Base-by-base conservation (phyloP, 2,888 invertebrate genomes). In the Ophion costatus region DNA sequence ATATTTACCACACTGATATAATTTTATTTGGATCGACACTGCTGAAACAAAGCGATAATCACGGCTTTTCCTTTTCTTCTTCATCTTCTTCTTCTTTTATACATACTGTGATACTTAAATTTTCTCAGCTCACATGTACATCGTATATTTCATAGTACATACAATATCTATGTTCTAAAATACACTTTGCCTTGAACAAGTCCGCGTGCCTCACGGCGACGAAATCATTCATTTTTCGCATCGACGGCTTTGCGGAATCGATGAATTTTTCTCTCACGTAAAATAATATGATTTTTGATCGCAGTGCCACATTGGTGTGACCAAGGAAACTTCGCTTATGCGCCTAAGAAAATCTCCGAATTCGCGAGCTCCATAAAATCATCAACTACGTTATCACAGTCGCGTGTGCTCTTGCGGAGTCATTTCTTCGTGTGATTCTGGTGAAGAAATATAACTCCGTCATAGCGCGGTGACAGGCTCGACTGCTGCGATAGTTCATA, bases 21-120 rank as follows among this genome's bases (percentile, higher is more conserved):
- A 84, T 83, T 90, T 90, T 91, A 90, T 90, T 90, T 90, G 86
- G 88, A 90, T 89, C 71, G 80, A 85, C 89, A 90, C 88, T 87
- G 89, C 87, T 88, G 88, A 88, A 90, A 91, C 89, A 91, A 90
- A 86, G 89, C 83, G 85, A 90, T 17, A 51, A 90, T 88, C 88
- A 89, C 89, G 88, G 80, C 87, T 84, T 89, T 89, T 83, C 75
- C 82, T 57, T 77, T 80, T 61, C 82, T 61, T 45, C 45, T 89
- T 83, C 75, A 80, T 57, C 74, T 80, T 61, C 82, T 61, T 45
- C 45, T 45, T 45, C 61, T 20, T 69, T 51, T 76, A 63, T 51
- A 63, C 51, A 14, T 77, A 63, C 71, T 79, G 69, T 57, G 24
- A 64, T 14, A 38, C 20, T 59, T 22, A 22, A 59, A 66, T 74